Base-by-base conservation (phyloP, 2,888 invertebrate genomes). In the Scaptomyza flava region DNA sequence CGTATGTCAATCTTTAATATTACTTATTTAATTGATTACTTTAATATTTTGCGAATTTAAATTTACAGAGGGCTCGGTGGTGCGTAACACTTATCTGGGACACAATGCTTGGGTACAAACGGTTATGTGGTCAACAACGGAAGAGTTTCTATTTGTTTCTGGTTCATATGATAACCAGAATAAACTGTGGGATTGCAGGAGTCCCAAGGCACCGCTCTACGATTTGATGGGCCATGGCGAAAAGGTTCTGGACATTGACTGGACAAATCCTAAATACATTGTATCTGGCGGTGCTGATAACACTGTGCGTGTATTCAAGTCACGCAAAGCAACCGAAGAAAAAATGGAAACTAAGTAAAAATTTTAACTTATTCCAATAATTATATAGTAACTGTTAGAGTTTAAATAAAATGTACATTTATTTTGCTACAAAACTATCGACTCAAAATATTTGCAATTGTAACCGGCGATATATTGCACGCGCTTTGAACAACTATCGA, bases 111-210 rank as follows among this genome's bases (percentile, higher is more conserved):
- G 99, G 99, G 96, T 99, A 14, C 96, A 97, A 78, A 94, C 96
- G 0, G 97, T 99, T 0, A 93, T 94, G 73, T 99, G 99, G 99
- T 97, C 98, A 0, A 95, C 93, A 23, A 94, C 94, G 0, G 94
- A 96, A 68, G 96, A 97, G 84, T 94, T 97, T 81, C 93, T 97
- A 12, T 99, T 99, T 91, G 93, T 99, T 23, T 98, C 98, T 0
- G 98, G 97, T 2, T 96, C 97, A 0, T 98, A 98, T 89, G 99
- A 99, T 90, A 95, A 95, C 75, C 93, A 96, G 68, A 95, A 98
- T 66, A 99, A 99, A 92, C 93, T 99, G 51, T 99, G 99, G 99
- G 99, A 99, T 92, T 95, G 95, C 5, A 94, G 98, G 90, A 98
- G 98, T 90, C 96, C 98, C 0, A 96, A 96, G 89, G 97, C 97